Base-by-base conservation (phyloP, 2,888 invertebrate genomes). In the Pristionchus fissidentatus region DNA sequence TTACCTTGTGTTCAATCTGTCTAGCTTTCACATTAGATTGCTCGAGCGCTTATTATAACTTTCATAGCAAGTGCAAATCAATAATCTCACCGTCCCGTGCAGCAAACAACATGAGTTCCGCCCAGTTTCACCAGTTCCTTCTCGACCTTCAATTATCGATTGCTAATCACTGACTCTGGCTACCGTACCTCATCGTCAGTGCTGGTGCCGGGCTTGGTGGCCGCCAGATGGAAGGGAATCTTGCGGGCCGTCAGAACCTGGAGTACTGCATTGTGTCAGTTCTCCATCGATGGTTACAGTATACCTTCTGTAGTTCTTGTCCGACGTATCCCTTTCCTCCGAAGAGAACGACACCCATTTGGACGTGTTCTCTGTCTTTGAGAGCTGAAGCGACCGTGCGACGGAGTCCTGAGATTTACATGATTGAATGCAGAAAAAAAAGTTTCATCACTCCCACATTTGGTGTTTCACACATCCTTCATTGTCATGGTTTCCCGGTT, bases 101-200 rank as follows among this genome's bases (percentile, higher is more conserved):
- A 90, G 70, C 89, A 91, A n/a, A 92, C 87, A n/a, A 92, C 90
- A 81, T 92, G 92, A 10, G 92, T 92, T 35, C 88, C 90, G 15
- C 88, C 86, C 35, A 92, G 73, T 1, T 84, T 79, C 22, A 87
- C 85, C 41, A 92, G 84, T 83, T 92, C 92, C 22, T 85, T 84
- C 57, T 87, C 87, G 0, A 91, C 88, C 90, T 90, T 43, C 29
- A 88, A 84, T n/a, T 41, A 70, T 70, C 70, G 70, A 41, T 70
- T n/a, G 13, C 43, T 26, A 29, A 32, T 52, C 1, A 32, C 3
- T 38, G 38, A 60, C 46, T 10, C 22, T 32, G 83, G 22, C 43
- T 83, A 29, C 41, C 35, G 35, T 43, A 90, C 91, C 86, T 90
- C 88, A 43, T 88, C 85, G 55, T 91, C 91, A 1, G 86, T 75